Percentiles rank a stretch among this genome's conserved stretches.
Conservation (phyloP, 2,888 invertebrate species). For the Epicampocera succincta region DNA sequence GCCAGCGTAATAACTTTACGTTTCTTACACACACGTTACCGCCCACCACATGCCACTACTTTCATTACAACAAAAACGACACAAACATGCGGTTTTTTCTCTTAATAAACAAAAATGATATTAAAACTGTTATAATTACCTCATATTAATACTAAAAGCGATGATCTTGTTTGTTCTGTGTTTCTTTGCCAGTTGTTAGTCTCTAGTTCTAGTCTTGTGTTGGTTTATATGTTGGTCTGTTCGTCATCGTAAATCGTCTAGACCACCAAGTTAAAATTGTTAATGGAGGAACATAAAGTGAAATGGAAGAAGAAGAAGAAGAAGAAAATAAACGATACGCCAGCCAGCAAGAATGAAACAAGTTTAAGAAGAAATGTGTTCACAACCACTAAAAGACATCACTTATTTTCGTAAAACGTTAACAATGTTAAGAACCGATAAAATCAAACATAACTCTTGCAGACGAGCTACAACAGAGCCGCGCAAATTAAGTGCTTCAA, state of each 20-base stretch:
- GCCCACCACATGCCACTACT: slow-evolving; percentile 65
- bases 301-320: background rate
- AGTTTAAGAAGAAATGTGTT: slow-evolving; percentile 49
- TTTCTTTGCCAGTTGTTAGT: background rate
- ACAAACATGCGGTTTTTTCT: slow-evolving; percentile 3
- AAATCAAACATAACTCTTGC: slow-evolving; percentile 49
- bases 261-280: slow-evolving; percentile 58
- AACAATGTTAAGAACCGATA: slow-evolving; percentile 51
- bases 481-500: background rate
- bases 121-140: slow-evolving; percentile 68
- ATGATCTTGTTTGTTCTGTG: slow-evolving; percentile 37
- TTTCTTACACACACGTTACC: slow-evolving; percentile 39
- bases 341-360: slow-evolving; percentile 18
- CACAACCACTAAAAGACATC: slow-evolving; percentile 59
- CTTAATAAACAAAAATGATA: slow-evolving; percentile 34
- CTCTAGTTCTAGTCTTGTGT: slow-evolving; percentile 4
- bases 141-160: slow-evolving; percentile 61
- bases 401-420: slow-evolving; percentile 59
- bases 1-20: slow-evolving; percentile 42
- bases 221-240: background rate
- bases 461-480: slow-evolving; percentile 11
- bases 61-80: slow-evolving; percentile 33
- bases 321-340: background rate
- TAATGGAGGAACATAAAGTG: slow-evolving; percentile 11
- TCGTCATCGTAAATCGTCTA: slow-evolving; percentile 56